A percentile compares a stretch with the other conserved stretches of the same genome.
These are phyloP conservation scores for Amphiprion clarkii DNA, from an alignment of 2,797 vertebrate genomes.

Conservation along the genomic window DNA sequence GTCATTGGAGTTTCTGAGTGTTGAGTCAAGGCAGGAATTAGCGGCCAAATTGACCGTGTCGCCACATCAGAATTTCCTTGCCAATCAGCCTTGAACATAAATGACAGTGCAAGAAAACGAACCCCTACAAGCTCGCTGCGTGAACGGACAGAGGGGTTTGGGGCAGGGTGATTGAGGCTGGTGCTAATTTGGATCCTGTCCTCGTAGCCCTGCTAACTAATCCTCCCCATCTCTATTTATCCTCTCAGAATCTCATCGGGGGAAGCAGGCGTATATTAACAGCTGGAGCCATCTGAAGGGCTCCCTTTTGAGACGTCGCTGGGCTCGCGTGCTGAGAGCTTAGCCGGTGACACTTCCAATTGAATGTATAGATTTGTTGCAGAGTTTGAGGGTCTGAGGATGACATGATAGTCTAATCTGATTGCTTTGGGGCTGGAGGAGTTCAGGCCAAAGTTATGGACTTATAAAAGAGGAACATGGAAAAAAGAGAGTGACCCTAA, in stretches of 20 bases:
- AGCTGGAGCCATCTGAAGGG: slow-evolving; percentile 77
- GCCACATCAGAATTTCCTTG: slow-evolving; percentile 73
- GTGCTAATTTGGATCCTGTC: slow-evolving; percentile 83
- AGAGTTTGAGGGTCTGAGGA: slow-evolving; percentile 67
- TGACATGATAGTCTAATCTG: slow-evolving; percentile 78
- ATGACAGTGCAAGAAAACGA: slow-evolving; percentile 64
- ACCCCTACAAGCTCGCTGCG: slow-evolving; percentile 24
- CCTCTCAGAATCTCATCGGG: slow-evolving; percentile 82
- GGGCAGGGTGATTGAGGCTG: slow-evolving; percentile 69
- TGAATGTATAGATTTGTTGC: slow-evolving; percentile 78
- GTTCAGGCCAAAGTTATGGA: slow-evolving; percentile 61
- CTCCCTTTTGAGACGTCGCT: slow-evolving; percentile 75
- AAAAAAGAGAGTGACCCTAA: slow-evolving; percentile 77
- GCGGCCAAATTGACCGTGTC: slow-evolving; percentile 82
- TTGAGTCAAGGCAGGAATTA: slow-evolving; percentile 72
- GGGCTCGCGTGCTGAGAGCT: slow-evolving; percentile 66
- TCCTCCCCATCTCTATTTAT: slow-evolving; percentile 84
- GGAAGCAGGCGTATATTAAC: slow-evolving; percentile 74
- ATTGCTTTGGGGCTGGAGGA: slow-evolving; percentile 66
- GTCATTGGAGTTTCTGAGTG: slow-evolving; percentile 61
- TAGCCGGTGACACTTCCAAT: slow-evolving; percentile 78
- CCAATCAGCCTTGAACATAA: slow-evolving; percentile 77
- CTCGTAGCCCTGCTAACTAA: slow-evolving; percentile 79
- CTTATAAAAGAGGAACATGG: slow-evolving; percentile 54
- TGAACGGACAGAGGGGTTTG: slow-evolving; percentile 40